Evolutionary conservation across 2,888 invertebrate genomes (phyloP), one percentile per base, ranked within the genome.

Genomic region (Cheilosia scutellata): DNA sequence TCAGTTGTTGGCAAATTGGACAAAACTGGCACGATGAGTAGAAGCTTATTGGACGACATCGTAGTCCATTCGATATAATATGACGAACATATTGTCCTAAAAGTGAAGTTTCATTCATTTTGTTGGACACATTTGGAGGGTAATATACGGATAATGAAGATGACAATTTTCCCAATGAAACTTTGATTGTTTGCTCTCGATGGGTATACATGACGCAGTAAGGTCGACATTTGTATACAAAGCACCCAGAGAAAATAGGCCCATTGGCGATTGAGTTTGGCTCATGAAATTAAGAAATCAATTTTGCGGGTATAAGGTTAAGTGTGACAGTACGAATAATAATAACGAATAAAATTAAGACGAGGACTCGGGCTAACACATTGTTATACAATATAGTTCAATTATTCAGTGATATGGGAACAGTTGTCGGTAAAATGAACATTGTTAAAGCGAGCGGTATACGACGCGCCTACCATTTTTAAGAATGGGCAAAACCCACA

Each of bases 1-100:
- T 84, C 84, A 80, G 65, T 80, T 70, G 51, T 53, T 58, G 72
- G 47, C 62, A 79, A 79, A 79, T 79, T 75, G 70, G 74, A 70
- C 72, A 68, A 75, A 83, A 65, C 66, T 58, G 70, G n/a, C 55
- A 62, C 44, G 27, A 37, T 29, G 55, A 40, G 16, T 25, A 31
- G 51, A 62, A 47, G 47, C 79, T 57, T 79, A 83, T 79, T 76
- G 76, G 53, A 58, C 9, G 16, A 66, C 72, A 71, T 62, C 68
- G 25, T 44, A n/a, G 47, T 55, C 37, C 11, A 79, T 68, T 78
- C 58, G 44, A 33, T 72, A 55, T 57, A 37, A 33, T 72, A 55
- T 57, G n/a, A 55, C 37, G 60, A 31, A 55, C 47, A 72, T 58
- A 78, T 68, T 62, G 60, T 33, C 53, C 42, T 66, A 72, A 72